Evolutionary conservation across 2,888 invertebrate genomes (phyloP).

Genomic region (Leuctra nigra): DNA sequence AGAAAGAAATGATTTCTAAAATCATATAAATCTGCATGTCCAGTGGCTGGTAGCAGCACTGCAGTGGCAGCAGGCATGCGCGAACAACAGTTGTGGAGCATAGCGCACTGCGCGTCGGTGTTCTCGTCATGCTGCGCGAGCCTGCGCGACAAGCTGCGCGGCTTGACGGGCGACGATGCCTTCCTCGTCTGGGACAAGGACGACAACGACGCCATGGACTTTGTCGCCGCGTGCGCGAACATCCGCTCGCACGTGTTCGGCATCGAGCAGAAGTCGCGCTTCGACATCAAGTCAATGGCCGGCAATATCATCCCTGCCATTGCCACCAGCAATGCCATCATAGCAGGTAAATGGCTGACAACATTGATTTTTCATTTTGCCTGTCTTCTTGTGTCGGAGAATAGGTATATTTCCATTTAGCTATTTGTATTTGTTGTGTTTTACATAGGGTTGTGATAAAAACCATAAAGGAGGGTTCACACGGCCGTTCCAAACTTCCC

Average conservation of each 20-base stretch:
- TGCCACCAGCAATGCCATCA: slow-evolving; percentile 96
- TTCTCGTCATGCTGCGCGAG: slow-evolving; percentile 61
- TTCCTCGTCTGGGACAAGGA: slow-evolving; percentile 97
- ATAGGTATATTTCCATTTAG: too few species aligned
- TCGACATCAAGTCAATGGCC: slow-evolving; percentile 98
- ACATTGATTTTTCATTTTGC: too few species aligned
- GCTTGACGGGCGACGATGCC: slow-evolving; percentile 32
- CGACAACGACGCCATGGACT: slow-evolving; percentile 87
- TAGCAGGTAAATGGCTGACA: too few species aligned
- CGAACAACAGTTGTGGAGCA: slow-evolving; percentile 74
- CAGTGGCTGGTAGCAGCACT: slow-evolving; percentile 48
- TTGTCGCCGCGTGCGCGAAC: slow-evolving; percentile 93
- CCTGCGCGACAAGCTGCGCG: slow-evolving; percentile 53
- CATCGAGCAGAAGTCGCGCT: slow-evolving; percentile 79
- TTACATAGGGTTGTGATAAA: too few species aligned
- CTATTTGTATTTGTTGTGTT: too few species aligned
- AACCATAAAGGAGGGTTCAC: too few species aligned
- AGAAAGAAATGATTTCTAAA: too few species aligned
- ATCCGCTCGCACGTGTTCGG: slow-evolving; percentile 85
- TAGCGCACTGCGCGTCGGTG: slow-evolving; percentile 64
- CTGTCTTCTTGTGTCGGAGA: too few species aligned
- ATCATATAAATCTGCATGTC: too few species aligned
- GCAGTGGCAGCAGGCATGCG: slow-evolving; percentile 47
- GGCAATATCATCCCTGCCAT: slow-evolving; percentile 99
- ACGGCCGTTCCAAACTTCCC: too few species aligned